Conservation (phyloP, 2,113 vertebrate genomes). For the Pomatorhinus ruficollis region DNA sequence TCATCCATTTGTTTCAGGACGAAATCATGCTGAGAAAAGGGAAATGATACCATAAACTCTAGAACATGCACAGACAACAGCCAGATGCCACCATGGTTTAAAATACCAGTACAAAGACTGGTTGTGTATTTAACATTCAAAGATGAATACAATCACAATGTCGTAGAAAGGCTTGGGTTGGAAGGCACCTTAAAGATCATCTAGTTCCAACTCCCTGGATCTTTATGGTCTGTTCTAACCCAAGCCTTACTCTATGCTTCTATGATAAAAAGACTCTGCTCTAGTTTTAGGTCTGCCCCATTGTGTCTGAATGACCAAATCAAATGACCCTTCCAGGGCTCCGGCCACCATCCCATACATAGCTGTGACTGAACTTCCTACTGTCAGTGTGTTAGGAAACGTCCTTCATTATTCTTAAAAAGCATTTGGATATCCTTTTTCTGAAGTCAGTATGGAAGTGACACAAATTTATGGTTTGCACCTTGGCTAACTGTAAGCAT, state of each 20-base stretch:
- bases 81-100: neutral
- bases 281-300: neutral
- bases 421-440: neutral
- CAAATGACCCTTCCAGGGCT: neutral
- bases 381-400: neutral
- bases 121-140: neutral
- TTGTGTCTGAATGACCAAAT: neutral
- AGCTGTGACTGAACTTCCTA: rapidly evolving
- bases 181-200: neutral
- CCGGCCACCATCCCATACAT: neutral
- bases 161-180: neutral
- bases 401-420: neutral
- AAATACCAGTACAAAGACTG: neutral
- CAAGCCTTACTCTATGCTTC: neutral
- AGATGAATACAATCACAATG: neutral
- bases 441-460: neutral
- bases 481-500: neutral
- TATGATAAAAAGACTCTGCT: neutral
- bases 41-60: neutral
- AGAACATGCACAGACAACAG: neutral
- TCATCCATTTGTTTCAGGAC: neutral
- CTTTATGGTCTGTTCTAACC: neutral
- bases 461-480: neutral
- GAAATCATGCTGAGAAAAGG: slow-evolving; percentile 1
- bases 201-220: neutral